These are phyloP conservation scores for Limosa lapponica DNA, from an alignment of 2,797 vertebrate species.

Conservation along the genomic window DNA sequence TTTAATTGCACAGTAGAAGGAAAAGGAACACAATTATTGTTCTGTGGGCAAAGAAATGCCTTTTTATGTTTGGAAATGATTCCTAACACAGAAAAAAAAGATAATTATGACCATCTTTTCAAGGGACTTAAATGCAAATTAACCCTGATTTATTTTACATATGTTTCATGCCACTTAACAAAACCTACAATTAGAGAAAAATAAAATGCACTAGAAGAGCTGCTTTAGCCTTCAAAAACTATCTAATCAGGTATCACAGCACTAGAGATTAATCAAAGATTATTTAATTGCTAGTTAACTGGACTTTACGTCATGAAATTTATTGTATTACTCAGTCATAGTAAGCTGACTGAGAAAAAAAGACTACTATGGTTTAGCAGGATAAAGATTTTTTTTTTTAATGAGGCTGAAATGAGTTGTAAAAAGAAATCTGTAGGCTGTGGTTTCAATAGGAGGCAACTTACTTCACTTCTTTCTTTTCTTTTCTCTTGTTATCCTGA, in stretches of 20 bases:
- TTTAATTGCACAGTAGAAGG: constrained; percentile 41
- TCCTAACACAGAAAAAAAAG: neutral
- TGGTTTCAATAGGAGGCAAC: neutral
- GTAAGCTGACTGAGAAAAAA: neutral
- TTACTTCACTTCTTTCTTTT: neutral
- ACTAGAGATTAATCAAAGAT: constrained; percentile 21
- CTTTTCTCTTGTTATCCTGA: neutral
- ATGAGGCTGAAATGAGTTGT: neutral
- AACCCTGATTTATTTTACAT: constrained; percentile 1
- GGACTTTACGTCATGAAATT: neutral
- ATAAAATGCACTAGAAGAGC: constrained; percentile 1
- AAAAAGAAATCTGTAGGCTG: neutral
- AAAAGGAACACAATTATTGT: constrained; percentile 21
- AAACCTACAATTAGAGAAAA: neutral
- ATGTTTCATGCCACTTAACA: neutral
- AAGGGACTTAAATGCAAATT: constrained; percentile 54
- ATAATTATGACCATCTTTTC: constrained; percentile 7
- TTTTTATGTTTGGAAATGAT: constrained; percentile 25
- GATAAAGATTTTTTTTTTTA: neutral
- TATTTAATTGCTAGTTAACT: constrained; percentile 32
- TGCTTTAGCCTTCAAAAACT: neutral
- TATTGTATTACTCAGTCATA: neutral
- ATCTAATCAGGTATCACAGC: neutral
- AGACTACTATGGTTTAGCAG: neutral
- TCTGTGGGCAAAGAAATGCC: neutral